Evolutionary conservation across 2,113 vertebrate genomes (phyloP).

Genomic region (Semicossyphus pulcher): DNA sequence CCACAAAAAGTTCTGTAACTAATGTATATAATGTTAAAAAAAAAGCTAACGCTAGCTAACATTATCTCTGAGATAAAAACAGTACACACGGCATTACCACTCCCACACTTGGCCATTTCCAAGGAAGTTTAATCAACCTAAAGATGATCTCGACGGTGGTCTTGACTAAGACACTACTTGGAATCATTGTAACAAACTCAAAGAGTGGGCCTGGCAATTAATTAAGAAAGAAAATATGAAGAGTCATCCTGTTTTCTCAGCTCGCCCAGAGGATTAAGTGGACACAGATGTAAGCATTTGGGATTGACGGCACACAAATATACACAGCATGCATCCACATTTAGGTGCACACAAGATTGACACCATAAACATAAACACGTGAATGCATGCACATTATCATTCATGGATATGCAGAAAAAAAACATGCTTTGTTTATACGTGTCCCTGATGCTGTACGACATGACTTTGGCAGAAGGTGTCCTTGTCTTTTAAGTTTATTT

Average conservation of each 20-base stretch:
- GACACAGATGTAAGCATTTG: slow-evolving; percentile 9
- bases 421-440: not conserved
- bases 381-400: not conserved
- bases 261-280: slow-evolving; percentile 7
- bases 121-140: no score
- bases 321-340: not conserved
- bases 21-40: no score
- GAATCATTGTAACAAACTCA: no score
- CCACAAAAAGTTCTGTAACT: no score
- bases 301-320: not conserved
- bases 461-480: not conserved
- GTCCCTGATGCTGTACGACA: not conserved
- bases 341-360: not conserved
- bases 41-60: no score
- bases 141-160: no score
- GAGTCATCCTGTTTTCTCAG: not conserved
- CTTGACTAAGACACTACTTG: no score
- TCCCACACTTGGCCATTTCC: no score
- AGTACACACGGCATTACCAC: no score
- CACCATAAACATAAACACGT: not conserved
- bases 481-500: slow-evolving; percentile 29
- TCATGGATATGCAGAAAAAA: not conserved
- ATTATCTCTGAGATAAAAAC: no score
- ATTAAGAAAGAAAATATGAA: slow-evolving; percentile 30
- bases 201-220: slow-evolving; percentile 10